Conservation (phyloP, 1,140 invertebrate species). For the Berghia stephanieae region DNA sequence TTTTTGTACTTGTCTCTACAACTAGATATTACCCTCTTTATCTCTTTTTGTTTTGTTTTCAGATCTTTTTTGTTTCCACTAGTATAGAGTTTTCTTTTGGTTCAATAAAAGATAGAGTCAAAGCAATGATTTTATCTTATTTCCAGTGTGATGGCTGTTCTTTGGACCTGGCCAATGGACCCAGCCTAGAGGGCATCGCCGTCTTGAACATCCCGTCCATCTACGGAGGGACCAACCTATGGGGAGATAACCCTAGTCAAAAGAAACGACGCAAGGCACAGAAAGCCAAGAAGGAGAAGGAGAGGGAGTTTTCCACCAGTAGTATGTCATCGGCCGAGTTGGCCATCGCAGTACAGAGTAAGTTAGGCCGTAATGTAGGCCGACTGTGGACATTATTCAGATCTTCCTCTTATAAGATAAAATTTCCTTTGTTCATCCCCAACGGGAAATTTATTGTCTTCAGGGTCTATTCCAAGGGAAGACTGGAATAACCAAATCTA, state of each 20-base stretch:
- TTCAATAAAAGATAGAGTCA: too few species aligned
- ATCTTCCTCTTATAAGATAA: too few species aligned
- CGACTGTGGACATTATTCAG: too few species aligned
- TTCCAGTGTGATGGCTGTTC: constrained; percentile 89
- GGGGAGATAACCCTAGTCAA: constrained; percentile 79
- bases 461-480: too few species aligned
- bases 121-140: neutral
- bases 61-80: too few species aligned
- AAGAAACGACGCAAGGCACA: constrained; percentile 63
- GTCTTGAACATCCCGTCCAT: constrained; percentile 96
- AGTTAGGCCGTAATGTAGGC: constrained; percentile 1
- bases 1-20: too few species aligned
- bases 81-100: too few species aligned
- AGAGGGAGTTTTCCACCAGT: constrained; percentile 60
- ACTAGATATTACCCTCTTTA: too few species aligned
- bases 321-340: constrained; percentile 64
- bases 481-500: too few species aligned
- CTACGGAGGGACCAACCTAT: constrained; percentile 95
- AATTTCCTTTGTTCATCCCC: too few species aligned
- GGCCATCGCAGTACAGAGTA: constrained; percentile 62
- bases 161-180: constrained; percentile 89
- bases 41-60: too few species aligned
- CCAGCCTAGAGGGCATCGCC: constrained; percentile 91
- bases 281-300: constrained; percentile 62
- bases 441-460: too few species aligned